Evolutionary conservation across 2,113 vertebrate genomes (phyloP).

Genomic region (Nesoenas mayeri): DNA sequence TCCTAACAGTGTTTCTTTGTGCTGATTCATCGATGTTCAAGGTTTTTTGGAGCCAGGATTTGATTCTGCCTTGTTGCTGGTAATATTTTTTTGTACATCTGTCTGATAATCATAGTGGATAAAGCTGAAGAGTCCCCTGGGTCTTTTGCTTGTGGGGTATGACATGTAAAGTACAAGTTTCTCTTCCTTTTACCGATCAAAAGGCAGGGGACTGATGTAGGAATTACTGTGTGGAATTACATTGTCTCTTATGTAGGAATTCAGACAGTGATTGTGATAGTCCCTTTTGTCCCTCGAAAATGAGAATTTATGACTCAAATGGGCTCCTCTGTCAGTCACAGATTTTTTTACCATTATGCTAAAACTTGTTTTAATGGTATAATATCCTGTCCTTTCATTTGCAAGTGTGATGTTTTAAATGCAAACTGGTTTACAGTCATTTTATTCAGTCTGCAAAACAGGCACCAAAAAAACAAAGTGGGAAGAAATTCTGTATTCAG

Average conservation of each 20-base stretch:
- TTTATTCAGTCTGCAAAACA: not conserved
- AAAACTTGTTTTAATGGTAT: constrained; percentile 9
- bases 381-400: not conserved
- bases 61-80: not conserved
- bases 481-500: not conserved
- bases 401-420: not conserved
- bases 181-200: not conserved
- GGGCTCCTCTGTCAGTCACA: not conserved
- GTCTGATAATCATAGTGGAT: not conserved
- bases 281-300: constrained; percentile 35
- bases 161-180: not conserved
- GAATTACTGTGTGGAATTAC: constrained; percentile 28
- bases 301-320: constrained; percentile 33
- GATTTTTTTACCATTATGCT: not conserved
- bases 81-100: constrained; percentile 14
- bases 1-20: not conserved
- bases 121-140: not conserved
- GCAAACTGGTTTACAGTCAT: not conserved
- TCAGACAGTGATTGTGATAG: not conserved
- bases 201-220: not conserved
- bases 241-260: constrained; percentile 7
- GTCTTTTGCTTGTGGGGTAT: not conserved
- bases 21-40: not conserved
- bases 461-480: not conserved
- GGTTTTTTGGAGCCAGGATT: not conserved